Conservation (phyloP, 2,888 invertebrate species). For the Aphidius colemani region DNA sequence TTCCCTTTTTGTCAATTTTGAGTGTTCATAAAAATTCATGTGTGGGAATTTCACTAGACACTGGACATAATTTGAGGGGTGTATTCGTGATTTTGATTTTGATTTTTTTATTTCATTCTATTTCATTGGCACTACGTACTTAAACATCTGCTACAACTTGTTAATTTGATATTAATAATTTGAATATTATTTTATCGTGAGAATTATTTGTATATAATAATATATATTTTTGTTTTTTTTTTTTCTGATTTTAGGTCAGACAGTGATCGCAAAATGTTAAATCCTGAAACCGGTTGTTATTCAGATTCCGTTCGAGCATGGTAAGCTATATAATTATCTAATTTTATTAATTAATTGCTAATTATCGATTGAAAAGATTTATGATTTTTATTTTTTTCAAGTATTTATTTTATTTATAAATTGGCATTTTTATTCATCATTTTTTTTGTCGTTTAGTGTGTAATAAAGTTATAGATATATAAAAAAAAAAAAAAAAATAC, state of each 20-base stretch:
- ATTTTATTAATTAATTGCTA: neutral
- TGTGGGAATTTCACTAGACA: slow-evolving; percentile 20
- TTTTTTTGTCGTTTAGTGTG: slow-evolving; percentile 6
- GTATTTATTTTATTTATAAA: neutral
- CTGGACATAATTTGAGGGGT: slow-evolving; percentile 3
- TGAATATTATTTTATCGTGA: slow-evolving; percentile 3
- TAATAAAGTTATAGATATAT: neutral
- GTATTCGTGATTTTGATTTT: slow-evolving; percentile 14
- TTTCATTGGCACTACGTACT: too few species aligned
- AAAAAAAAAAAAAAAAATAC: neutral
- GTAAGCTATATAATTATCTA: slow-evolving; percentile 43
- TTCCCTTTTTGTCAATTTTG: slow-evolving; percentile 1
- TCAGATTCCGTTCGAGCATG: slow-evolving; percentile 57
- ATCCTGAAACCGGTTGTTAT: slow-evolving; percentile 56
- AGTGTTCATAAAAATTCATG: slow-evolving; percentile 6
- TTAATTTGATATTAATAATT: neutral
- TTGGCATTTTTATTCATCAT: slow-evolving; percentile 7
- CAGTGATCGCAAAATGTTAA: slow-evolving; percentile 58
- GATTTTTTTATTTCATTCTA: neutral
- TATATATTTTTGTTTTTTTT: slow-evolving; percentile 1
- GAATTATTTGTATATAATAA: neutral
- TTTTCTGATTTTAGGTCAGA: slow-evolving; percentile 51
- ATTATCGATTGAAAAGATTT: neutral
- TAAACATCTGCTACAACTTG: neutral
- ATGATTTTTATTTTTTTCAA: slow-evolving; percentile 16